Conservation (phyloP, 2,797 vertebrate genomes). For the Phaenicophaeus curvirostris region DNA sequence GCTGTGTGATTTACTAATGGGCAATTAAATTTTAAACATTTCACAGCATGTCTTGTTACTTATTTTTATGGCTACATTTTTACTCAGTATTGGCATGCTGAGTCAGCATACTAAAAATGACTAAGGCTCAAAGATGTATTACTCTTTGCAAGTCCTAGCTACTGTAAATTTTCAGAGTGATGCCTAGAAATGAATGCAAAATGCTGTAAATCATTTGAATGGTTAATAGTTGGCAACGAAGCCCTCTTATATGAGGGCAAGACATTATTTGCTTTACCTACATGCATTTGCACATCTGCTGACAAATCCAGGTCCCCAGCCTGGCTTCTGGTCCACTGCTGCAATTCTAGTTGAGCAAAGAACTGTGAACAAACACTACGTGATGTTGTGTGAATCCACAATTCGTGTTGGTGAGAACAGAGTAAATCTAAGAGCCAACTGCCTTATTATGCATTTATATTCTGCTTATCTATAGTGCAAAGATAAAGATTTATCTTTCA, state of each 20-base stretch:
- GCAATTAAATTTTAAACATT: neutral
- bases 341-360: neutral
- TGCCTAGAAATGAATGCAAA: neutral
- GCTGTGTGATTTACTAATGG: neutral
- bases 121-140: neutral
- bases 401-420: neutral
- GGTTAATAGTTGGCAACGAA: neutral
- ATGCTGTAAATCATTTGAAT: neutral
- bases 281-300: neutral
- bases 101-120: neutral
- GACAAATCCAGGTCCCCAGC: neutral
- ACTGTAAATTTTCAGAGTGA: neutral
- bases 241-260: neutral
- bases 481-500: neutral
- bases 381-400: neutral
- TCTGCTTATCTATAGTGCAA: neutral
- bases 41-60: neutral
- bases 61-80: neutral
- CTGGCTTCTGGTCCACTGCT: neutral
- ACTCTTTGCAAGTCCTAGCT: neutral
- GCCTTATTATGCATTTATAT: neutral
- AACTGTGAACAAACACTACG: accelerated
- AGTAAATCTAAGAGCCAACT: neutral
- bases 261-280: neutral
- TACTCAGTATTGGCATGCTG: neutral